Evolutionary conservation across 2,113 vertebrate species (phyloP), one percentile per base, ranked within the genome.

Genomic region (Baryphthengus martii): DNA sequence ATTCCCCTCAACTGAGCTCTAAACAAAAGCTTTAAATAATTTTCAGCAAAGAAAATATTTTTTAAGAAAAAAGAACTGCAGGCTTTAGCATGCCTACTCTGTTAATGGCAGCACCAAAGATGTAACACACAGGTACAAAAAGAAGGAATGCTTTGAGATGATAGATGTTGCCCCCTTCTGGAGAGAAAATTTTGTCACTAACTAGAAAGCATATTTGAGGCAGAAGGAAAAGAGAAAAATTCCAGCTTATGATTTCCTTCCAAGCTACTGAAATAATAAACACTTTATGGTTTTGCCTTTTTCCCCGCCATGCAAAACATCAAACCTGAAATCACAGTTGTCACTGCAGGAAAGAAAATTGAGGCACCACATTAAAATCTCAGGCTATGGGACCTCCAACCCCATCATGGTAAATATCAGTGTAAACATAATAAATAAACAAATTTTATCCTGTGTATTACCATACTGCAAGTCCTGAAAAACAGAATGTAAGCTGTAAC

Each of bases 21-120:
- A 78, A 94, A 95, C 85, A 95, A 95, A 82, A 78, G 70, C 85
- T 61, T 85, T 33, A 89, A 52, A 29, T 89, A 39, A 82, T 73
- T 85, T 75, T 59, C 74, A 62, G 56, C 56, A 82, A 68, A 87
- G 35, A 85, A 81, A 67, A 29, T 9, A 0, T 28, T 17, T 90
- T 79, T 61, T 40, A 71, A 62, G 58, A 80, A 24, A 55, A 75
- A 63, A 94, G 61, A 75, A 75, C 35, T 87, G 65, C 37, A 76
- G 49, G 52, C 74, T 88, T 75, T 52, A 71, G 16, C 37, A 76
- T 17, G 45, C 35, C 56, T 49, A 31, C n/a, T 42, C 17, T 5
- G 6, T 37, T 24, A 84, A 45, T 45, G 77, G 44, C 4, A 87
- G 55, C 14, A 73, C 44, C 59, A 92, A 95, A 77, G 28, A 63